Evolutionary conservation across 1,140 invertebrate species (phyloP).

Genomic region (Penaeus indicus): DNA sequence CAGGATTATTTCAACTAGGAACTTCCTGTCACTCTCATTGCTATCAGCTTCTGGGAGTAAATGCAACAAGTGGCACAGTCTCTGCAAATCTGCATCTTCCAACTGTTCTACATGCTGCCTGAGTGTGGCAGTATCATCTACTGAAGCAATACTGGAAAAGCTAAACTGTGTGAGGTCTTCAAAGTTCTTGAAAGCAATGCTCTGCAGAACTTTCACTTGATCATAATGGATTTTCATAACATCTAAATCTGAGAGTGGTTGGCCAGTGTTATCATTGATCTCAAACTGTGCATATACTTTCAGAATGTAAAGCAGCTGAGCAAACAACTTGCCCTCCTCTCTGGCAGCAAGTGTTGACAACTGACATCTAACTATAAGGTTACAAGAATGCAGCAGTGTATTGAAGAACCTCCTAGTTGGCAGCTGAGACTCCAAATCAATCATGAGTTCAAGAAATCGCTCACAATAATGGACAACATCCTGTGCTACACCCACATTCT

Average conservation of each 20-base stretch:
- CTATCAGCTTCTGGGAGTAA: conserved; percentile 79
- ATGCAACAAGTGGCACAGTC: conserved; percentile 88
- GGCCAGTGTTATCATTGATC: conserved; percentile 96
- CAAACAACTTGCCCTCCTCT: conserved; percentile 91
- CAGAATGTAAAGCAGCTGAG: conserved; percentile 92
- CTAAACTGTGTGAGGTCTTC: conserved; percentile 88
- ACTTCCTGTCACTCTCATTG: conserved; percentile 79
- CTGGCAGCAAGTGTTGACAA: conserved; percentile 82
- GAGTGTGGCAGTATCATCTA: conserved; percentile 89
- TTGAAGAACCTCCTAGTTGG: conserved; percentile 98
- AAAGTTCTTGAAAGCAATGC: conserved; percentile 93
- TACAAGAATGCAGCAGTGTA: conserved; percentile 93
- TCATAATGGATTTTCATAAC: conserved; percentile 94
- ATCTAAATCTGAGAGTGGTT: conserved; percentile 92
- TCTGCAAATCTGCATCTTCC: conserved; percentile 83
- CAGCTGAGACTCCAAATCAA: conserved; percentile 94
- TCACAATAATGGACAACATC: conserved; percentile 74
- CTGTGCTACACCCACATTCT: conserved; percentile 58
- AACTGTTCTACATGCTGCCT: conserved; percentile 87
- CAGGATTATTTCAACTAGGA: conserved; percentile 89
- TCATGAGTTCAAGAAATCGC: conserved; percentile 94
- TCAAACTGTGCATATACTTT: conserved; percentile 98
- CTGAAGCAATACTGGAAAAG: conserved; percentile 91
- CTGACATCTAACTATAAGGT: conserved; percentile 91
- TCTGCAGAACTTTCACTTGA: conserved; percentile 89